Conservation (phyloP, 2,888 invertebrate genomes). For the Agapostemon virescens region DNA sequence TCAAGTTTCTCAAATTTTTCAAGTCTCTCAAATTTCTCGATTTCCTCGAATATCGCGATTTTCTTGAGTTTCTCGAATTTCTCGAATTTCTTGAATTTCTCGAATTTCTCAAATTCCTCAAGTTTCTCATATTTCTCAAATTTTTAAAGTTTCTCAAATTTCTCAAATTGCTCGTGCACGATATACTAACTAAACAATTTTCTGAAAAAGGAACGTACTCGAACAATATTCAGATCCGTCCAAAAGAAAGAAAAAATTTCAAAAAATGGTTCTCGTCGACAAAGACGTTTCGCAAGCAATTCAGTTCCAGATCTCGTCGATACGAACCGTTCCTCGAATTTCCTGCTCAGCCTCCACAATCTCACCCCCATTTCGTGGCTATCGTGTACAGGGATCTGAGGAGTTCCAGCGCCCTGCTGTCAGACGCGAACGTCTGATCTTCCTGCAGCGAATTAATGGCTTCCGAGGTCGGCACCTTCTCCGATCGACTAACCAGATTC, state of each 20-base stretch:
- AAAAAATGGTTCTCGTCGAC: neutral
- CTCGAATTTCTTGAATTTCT: too few species aligned
- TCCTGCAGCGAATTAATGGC: conserved; percentile 71
- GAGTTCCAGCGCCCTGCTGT: conserved; percentile 90
- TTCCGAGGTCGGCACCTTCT: conserved; percentile 76
- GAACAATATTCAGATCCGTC: neutral
- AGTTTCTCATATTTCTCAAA: too few species aligned
- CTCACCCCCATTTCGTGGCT: conserved; percentile 90
- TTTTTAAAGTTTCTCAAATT: too few species aligned
- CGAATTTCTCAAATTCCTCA: too few species aligned
- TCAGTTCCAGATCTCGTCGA: conserved; percentile 18
- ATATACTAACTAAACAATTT: neutral
- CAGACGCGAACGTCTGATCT: conserved; percentile 82
- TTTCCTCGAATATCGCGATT: too few species aligned
- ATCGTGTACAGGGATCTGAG: conserved; percentile 91
- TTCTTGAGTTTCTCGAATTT: too few species aligned
- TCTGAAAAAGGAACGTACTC: neutral
- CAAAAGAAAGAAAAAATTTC: neutral
- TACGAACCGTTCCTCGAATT: conserved; percentile 13
- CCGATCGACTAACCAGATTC: conserved; percentile 72
- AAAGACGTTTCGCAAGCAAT: conserved; percentile 15
- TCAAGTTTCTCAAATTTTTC: too few species aligned
- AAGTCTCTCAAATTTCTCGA: too few species aligned
- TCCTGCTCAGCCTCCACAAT: conserved; percentile 1
- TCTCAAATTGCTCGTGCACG: neutral